Evolutionary conservation across 1,140 invertebrate genomes (phyloP), one percentile per base, ranked within the genome.

Genomic region (Trichomalopsis sarcophagae): DNA sequence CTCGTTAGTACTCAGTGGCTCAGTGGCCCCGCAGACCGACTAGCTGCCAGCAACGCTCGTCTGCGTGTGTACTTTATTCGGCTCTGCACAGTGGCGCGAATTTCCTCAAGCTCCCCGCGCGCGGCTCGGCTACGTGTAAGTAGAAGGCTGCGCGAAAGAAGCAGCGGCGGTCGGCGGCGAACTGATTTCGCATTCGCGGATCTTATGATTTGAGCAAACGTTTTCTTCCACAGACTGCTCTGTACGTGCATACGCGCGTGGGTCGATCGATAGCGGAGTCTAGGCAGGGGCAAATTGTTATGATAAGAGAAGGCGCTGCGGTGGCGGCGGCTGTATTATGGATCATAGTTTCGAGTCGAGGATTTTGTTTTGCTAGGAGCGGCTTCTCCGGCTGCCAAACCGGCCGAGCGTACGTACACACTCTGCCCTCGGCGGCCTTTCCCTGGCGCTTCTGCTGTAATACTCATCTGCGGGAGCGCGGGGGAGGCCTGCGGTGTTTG

Each of bases 131-230:
- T 4, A 7, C 30, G 11, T 73, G 13, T 36, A 36, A 36, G 33
- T 36, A 6, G 0, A 36, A 36, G 33, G 5, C 33, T 6, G 33
- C 33, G 36, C 27, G 36, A 40, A 75, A 75, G 36, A 44, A 33
- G 5, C 73, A 36, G 2, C 30, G 30, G 27, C 13, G 2, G 73
- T 2, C 30, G 30, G 27, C 13, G 2, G 17, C 23, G 23, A 47
- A 77, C 75, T 55, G 44, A 77, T 77, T 77, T 77, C 9, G 44
- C 44, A 77, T 21, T 55, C 36, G 33, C 33, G 73, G 14, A 74
- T 75, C n/a, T n/a, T 50, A 44, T 76, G 75, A 77, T 77, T 77
- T 77, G 75, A 77, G 75, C 55, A 77, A 77, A 77, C 75, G 75
- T 77, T 77, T 77, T 77, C 75, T 77, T 77, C 75, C 2, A 62